Conservation (phyloP, 2,888 invertebrate species). For the Rhodophaea formosa region DNA sequence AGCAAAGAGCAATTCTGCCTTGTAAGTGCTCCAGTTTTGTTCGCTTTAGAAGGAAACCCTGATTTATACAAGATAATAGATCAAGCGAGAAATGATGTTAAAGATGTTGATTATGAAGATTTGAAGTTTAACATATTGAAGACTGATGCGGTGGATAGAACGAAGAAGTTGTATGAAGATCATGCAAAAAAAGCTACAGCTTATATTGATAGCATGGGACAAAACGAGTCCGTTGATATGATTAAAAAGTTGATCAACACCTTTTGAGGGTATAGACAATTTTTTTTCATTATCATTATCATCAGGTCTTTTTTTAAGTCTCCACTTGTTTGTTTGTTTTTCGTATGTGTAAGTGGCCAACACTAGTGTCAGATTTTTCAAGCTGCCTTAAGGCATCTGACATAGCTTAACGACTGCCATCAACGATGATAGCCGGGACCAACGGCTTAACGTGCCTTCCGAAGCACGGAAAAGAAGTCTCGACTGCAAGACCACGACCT, state of each 20-base stretch:
- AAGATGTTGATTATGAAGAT: constrained; percentile 85
- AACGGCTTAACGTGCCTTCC: no score
- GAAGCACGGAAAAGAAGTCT: no score
- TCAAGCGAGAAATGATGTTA: constrained; percentile 84
- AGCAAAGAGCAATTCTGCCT: constrained; percentile 86
- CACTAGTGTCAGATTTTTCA: no score
- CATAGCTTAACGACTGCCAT: no score
- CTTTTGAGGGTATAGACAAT: no score
- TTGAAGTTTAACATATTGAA: constrained; percentile 73
- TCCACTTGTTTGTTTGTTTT: no score
- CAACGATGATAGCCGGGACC: no score
- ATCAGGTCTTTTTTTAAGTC: no score
- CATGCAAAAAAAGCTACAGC: constrained; percentile 65
- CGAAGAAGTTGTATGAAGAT: constrained; percentile 63
- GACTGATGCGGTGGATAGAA: constrained; percentile 69
- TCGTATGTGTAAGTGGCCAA: no score
- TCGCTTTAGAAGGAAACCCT: constrained; percentile 89
- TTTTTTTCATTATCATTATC: no score
- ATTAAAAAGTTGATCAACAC: constrained; percentile 72
- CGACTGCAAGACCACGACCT: no score
- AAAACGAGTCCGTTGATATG: constrained; percentile 71
- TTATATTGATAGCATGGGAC: constrained; percentile 61
- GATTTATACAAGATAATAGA: constrained; percentile 83
- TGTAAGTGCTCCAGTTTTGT: constrained; percentile 91
- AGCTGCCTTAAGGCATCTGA: no score